A percentile compares a stretch with the other conserved stretches of the same genome.
Conservation (phyloP, 2,113 vertebrate species). For the Turdus rufiventris region DNA sequence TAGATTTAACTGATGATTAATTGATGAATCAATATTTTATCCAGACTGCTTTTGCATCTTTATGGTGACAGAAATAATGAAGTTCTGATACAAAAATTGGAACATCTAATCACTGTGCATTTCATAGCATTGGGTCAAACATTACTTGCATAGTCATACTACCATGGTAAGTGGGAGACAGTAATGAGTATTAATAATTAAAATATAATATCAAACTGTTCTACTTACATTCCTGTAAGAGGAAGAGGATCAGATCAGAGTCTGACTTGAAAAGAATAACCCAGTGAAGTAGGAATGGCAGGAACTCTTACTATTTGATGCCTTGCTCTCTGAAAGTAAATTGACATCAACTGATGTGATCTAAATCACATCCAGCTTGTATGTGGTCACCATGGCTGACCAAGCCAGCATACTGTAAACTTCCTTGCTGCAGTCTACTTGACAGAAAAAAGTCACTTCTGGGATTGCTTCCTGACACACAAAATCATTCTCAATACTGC, state of each 20-base stretch:
- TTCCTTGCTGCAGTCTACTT: neutral
- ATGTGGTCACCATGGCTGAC: neutral
- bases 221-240: neutral
- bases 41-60: neutral
- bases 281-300: neutral
- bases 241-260: neutral
- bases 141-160: neutral
- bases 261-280: neutral
- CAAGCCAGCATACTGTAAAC: neutral
- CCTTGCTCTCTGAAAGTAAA: constrained; percentile 1
- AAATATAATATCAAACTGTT: neutral
- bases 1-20: constrained; percentile 1
- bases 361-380: neutral
- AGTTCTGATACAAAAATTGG: neutral
- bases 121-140: neutral
- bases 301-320: neutral
- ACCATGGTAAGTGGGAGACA: neutral
- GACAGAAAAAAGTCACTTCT: neutral
- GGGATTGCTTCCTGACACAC: neutral
- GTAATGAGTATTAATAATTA: neutral
- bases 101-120: neutral
- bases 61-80: neutral
- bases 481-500: neutral
- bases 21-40: neutral
- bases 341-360: neutral